Percentiles rank a stretch among this genome's conserved stretches.
These are phyloP conservation scores for Nesidiocoris tenuis DNA, from an alignment of 2,888 invertebrate genomes.

Conservation along the genomic window DNA sequence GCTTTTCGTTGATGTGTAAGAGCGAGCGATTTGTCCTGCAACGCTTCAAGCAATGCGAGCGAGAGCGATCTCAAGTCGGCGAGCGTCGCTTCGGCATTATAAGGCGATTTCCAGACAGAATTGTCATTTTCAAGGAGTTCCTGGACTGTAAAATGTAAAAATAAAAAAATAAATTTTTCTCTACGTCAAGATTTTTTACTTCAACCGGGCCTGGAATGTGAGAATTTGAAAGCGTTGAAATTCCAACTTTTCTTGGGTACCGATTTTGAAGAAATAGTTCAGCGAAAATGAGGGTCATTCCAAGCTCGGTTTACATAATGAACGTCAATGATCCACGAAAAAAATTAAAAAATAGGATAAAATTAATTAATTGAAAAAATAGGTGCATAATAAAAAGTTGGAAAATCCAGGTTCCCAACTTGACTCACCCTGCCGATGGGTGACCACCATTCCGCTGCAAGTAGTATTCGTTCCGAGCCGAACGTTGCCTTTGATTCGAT, in stretches of 20 bases:
- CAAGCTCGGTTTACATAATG: no score
- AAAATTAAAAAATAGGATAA: no score
- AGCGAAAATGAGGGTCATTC: no score
- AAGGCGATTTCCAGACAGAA: slow-evolving; percentile 52
- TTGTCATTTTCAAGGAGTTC: slow-evolving; percentile 67
- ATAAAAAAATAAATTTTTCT: no score
- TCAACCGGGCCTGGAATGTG: no score
- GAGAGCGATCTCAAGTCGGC: slow-evolving; percentile 76
- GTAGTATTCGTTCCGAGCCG: slow-evolving; percentile 61
- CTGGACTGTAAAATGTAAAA: slow-evolving; percentile 69
- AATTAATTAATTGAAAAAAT: no score
- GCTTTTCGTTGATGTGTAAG: slow-evolving; percentile 82
- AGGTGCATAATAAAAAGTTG: no score
- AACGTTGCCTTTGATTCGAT: slow-evolving; percentile 69
- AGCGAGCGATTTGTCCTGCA: slow-evolving; percentile 82
- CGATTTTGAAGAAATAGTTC: no score
- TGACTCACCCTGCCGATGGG: slow-evolving; percentile 75
- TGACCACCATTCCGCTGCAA: slow-evolving; percentile 69
- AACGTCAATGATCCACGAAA: not conserved
- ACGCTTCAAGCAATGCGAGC: slow-evolving; percentile 74
- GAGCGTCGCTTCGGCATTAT: slow-evolving; percentile 65
- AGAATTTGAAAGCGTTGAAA: no score
- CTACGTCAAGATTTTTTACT: no score
- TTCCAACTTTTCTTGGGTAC: no score
- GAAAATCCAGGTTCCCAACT: no score